Base-by-base conservation (phyloP, 2,113 vertebrate species). In the Dissostichus mawsoni region DNA sequence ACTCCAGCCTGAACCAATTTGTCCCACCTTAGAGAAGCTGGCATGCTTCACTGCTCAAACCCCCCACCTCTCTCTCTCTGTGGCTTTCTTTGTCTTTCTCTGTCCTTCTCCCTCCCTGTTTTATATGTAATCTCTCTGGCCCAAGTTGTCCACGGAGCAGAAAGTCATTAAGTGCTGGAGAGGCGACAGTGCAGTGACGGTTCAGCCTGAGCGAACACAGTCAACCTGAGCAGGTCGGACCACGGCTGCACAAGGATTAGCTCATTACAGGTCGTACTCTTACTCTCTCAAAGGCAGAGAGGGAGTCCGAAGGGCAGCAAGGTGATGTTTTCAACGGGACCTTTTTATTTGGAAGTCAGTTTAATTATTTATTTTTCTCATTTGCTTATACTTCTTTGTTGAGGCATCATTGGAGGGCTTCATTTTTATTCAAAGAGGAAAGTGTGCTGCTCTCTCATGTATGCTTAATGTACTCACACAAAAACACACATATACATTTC, bases 91-190 rank as follows among this genome's bases (percentile, higher is more conserved):
- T 81, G 70, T 81, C 81, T 88, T 56, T 86, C 62, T 80, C 81
- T 50, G 64, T 78, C 72, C 56, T 23, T 79, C 81, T 52, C 33
- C 52, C 6, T 69, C 51, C 64, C 70, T 75, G 75, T 83, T 84
- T 82, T 29, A 71, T 80, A 82, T 90, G 81, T 92, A 91, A 92
- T 94, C 87, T 90, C 72, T 69, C 23, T 73, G 48, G 59, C 75
- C 74, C 78, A 74, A 89, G 86, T 89, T 91, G 85, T 90, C 84
- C 84, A 80, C 55, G 3, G 86, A 90, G 87, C 87, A 91, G 84
- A 94, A 94, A 92, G 91, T 92, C 91, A 94, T 94, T 94, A 93
- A 90, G 74, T 87, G 84, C 57, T 84, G 81, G 78, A 78, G 81
- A 80, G 83, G 86, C 65, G 84, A 92, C 90, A 88, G 90, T 33